phyloP scores from a whole-genome alignment of 2,888 invertebrate species.

The Abrostola triplasia region DNA sequence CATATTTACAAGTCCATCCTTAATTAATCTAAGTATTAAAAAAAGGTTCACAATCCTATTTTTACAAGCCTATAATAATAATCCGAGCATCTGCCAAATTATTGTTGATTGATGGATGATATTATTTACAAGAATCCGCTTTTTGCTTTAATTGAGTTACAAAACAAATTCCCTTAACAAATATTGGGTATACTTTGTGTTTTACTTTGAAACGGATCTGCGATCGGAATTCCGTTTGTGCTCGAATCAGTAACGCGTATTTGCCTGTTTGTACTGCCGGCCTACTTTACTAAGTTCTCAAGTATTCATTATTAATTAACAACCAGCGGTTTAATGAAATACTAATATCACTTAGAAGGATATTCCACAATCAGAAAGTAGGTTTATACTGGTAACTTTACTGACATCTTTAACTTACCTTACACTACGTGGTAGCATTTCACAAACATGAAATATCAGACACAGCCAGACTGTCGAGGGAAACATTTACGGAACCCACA shows the following conservation, averaged over 20 bases:
- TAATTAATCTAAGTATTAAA: too few relatives aligned
- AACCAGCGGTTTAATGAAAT: conserved; percentile 19
- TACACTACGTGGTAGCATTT: too few relatives aligned
- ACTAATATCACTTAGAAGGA: conserved; percentile 23
- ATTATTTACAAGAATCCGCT: background rate
- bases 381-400: background rate
- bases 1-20: too few relatives aligned
- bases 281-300: conserved; percentile 1
- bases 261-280: conserved; percentile 15
- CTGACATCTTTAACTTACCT: too few relatives aligned
- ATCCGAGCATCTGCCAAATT: too few relatives aligned
- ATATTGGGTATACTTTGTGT: conserved; percentile 1
- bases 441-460: too few relatives aligned
- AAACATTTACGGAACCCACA: too few relatives aligned
- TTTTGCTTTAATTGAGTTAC: background rate
- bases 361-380: background rate
- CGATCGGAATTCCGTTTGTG: conserved; percentile 5
- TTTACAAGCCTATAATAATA: too few relatives aligned
- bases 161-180: background rate
- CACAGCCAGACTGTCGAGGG: too few relatives aligned
- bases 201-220: conserved; percentile 4
- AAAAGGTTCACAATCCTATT: too few relatives aligned
- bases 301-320: conserved; percentile 24
- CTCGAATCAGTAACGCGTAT: conserved; percentile 8
- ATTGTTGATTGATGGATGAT: too few relatives aligned